Percentiles rank a stretch among this genome's conserved stretches.
phyloP scores from a whole-genome alignment of 1,140 invertebrate genomes.

The Zaprionus ghesquierei region DNA sequence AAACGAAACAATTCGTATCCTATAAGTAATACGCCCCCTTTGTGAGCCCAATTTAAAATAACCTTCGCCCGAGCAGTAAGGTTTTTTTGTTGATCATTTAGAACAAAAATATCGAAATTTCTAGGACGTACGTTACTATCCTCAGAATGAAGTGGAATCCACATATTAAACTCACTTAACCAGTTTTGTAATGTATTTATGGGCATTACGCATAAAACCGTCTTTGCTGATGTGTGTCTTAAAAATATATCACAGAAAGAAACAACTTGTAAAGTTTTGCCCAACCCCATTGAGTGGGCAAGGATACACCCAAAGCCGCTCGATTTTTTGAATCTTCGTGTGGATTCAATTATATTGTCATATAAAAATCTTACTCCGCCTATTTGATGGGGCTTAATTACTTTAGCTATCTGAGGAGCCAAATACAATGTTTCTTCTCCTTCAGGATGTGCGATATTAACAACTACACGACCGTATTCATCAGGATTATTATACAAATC shows the following conservation, averaged over 20 bases:
- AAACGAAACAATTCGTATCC: conserved; percentile 98
- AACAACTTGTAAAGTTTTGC: conserved; percentile 99
- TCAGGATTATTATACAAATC: conserved; percentile 96
- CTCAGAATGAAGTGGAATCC: conserved; percentile 88
- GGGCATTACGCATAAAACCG: conserved; percentile 97
- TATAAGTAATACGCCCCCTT: conserved; percentile 97
- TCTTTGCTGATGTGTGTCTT: conserved; percentile 93
- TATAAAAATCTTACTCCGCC: conserved; percentile 97
- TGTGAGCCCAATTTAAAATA: conserved; percentile 91
- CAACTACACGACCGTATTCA: conserved; percentile 94
- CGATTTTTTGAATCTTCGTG: conserved; percentile 93
- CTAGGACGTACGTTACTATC: conserved; percentile 86
- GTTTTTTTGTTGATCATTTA: conserved; percentile 98
- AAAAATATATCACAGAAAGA: conserved; percentile 98
- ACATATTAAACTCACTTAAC: conserved; percentile 98
- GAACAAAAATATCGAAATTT: conserved; percentile 93
- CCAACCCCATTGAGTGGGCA: conserved; percentile 99
- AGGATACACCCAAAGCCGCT: conserved; percentile 98
- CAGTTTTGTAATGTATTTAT: conserved; percentile 99
- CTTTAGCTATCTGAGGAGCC: conserved; percentile 94
- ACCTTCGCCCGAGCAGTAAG: conserved; percentile 92
- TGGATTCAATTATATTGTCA: conserved; percentile 97
- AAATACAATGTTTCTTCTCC: conserved; percentile 97
- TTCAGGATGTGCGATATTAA: conserved; percentile 97
- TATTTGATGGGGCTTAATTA: conserved; percentile 99